phyloP scores from a whole-genome alignment of 2,888 invertebrate genomes.

The Meiosimyza decipiens region DNA sequence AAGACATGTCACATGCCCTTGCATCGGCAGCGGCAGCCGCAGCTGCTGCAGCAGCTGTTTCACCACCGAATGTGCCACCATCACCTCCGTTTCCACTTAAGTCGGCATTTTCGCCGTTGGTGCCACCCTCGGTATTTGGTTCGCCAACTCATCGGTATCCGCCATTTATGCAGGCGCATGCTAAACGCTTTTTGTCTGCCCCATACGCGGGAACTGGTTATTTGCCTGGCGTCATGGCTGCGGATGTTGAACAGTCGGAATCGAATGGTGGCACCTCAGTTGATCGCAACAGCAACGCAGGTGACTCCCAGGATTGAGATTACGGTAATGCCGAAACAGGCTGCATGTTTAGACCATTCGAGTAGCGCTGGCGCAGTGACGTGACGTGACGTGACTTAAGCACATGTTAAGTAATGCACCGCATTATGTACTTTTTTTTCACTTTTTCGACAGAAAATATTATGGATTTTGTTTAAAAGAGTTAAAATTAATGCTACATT shows the following conservation, averaged over 20 bases:
- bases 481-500: too few species aligned
- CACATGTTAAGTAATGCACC: conserved; percentile 27
- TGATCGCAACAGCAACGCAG: conserved; percentile 64
- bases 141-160: conserved; percentile 66
- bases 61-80: conserved; percentile 57
- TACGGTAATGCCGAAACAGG: conserved; percentile 44
- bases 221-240: conserved; percentile 78
- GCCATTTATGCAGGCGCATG: conserved; percentile 70
- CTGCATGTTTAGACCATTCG: conserved; percentile 58
- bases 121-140: conserved; percentile 67
- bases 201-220: conserved; percentile 88
- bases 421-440: neutral
- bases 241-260: conserved; percentile 65
- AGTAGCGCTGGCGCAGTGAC: conserved; percentile 48
- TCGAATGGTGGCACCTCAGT: conserved; percentile 65
- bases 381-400: neutral
- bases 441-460: neutral
- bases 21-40: conserved; percentile 43
- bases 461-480: conserved; percentile 3
- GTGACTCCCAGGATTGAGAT: conserved; percentile 67
- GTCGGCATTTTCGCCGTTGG: conserved; percentile 84
- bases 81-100: conserved; percentile 66
- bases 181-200: conserved; percentile 83
- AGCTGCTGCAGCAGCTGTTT: conserved; percentile 67
- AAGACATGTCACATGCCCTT: conserved; percentile 60